Evolutionary conservation across 92 coral and sea anemone species (phyloP), one percentile per base, ranked within the genome.

Genomic region (Parazoanthus atlanticus): DNA sequence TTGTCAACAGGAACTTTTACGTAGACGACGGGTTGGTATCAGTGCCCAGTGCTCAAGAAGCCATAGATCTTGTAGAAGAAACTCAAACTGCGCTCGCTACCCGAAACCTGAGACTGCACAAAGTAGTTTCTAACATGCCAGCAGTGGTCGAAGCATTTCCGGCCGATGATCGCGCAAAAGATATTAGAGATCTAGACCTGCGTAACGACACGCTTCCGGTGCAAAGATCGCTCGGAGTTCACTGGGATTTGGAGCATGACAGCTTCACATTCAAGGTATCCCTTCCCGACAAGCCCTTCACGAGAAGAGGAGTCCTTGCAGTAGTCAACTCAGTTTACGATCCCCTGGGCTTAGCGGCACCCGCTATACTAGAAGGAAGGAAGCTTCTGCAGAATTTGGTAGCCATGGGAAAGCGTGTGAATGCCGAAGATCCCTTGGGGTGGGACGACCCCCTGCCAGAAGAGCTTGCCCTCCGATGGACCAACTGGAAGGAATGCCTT

Each of bases 401-500:
- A 28, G 66, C 76, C 67, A 81, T 91, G 83, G 90, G 93, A 49
- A 87, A 91, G 34, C 73, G 70, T 26, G 82, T 52, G 31, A 80
- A 85, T 54, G 85, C 64, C 77, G 29, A 84, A 29, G 10, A 76
- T 21, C 70, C 78, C 32, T 85, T 91, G 25, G 90, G 79, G n/a
- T 91, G 90, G 93, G 91, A 91, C 23, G 90, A 82, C 58, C 90
- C 93, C 21, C 43, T 91, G 54, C 89, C 91, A 23, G 91, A 91
- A 40, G 43, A 26, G 26, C 67, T 91, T 30, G 79, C 72, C 15
- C 86, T 65, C 40, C 81, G 88, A 29, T 88, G 93, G 89, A 78
- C 43, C 72, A 41, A 86, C 71, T 91, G 93, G 90, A 91, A 85
- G 49, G 89, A 91, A 34, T 67, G 29, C 30, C 88, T 91, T 54